These are phyloP conservation scores for Ecliptopera silaceata DNA, from an alignment of 2,888 invertebrate genomes.

Conservation along the genomic window DNA sequence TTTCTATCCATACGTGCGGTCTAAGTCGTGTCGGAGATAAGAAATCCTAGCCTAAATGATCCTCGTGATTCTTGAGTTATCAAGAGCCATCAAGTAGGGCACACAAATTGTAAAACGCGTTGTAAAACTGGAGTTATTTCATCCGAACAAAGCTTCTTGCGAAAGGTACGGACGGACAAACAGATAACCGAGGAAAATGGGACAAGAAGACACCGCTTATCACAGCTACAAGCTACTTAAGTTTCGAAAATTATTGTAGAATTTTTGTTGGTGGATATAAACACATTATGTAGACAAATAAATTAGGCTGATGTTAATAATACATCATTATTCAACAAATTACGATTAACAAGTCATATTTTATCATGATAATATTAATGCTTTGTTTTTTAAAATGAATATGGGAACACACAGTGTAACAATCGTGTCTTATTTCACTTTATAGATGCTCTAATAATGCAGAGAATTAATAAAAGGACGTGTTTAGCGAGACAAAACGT, in stretches of 20 bases:
- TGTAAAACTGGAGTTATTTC: not conserved
- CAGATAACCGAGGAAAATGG: slow-evolving; percentile 59
- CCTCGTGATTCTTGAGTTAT: too few species aligned
- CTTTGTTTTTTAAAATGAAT: too few species aligned
- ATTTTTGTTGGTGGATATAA: not conserved
- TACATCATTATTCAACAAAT: too few species aligned
- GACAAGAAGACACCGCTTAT: slow-evolving; percentile 47
- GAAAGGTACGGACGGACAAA: slow-evolving; percentile 24
- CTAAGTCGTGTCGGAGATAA: too few species aligned
- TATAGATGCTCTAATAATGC: slow-evolving; percentile 4
- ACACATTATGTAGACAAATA: too few species aligned
- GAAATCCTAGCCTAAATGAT: too few species aligned
- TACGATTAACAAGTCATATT: too few species aligned
- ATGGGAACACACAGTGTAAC: not conserved
- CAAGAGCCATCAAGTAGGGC: not conserved
- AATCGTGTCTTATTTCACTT: slow-evolving; percentile 26
- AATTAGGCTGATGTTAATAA: too few species aligned
- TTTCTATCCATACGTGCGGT: too few species aligned
- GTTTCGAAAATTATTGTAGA: slow-evolving; percentile 2
- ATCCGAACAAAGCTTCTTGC: slow-evolving; percentile 13
- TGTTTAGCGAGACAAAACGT: too few species aligned
- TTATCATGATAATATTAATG: too few species aligned
- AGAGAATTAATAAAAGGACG: too few species aligned
- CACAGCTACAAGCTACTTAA: slow-evolving; percentile 19
- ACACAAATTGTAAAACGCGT: not conserved